These are phyloP conservation scores for Rissa tridactyla DNA, from an alignment of 2,113 vertebrate species.

Conservation along the genomic window DNA sequence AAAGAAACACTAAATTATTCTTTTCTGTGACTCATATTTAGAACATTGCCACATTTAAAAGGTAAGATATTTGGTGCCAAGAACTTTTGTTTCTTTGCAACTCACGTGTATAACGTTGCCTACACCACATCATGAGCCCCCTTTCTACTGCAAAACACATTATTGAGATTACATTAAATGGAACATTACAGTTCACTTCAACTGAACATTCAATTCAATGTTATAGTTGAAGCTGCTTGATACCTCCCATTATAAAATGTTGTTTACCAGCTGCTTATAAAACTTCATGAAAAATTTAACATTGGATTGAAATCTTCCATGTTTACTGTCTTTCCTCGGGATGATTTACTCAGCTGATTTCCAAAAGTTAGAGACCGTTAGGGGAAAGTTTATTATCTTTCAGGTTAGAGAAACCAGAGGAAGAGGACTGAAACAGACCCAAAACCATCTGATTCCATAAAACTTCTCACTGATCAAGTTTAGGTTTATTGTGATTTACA, in stretches of 20 bases:
- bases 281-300: neutral
- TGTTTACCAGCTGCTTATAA: slow-evolving; percentile 12
- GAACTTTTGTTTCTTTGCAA: neutral
- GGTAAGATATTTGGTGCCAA: neutral
- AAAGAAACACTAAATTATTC: slow-evolving; percentile 6
- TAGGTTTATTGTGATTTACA: neutral
- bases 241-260: neutral
- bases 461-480: neutral
- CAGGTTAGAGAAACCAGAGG: neutral
- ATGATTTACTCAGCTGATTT: neutral
- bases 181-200: slow-evolving; percentile 1
- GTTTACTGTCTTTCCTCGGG: neutral
- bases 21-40: slow-evolving; percentile 35
- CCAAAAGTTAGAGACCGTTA: neutral
- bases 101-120: neutral
- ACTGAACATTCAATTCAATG: neutral
- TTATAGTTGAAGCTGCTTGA: neutral
- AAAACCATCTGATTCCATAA: neutral
- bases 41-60: neutral
- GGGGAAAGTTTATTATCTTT: neutral
- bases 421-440: neutral
- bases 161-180: slow-evolving; percentile 20
- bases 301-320: neutral
- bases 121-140: neutral
- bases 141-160: slow-evolving; percentile 26